Evolutionary conservation across 2,888 invertebrate genomes (phyloP).

Genomic region (Polietes domitor): DNA sequence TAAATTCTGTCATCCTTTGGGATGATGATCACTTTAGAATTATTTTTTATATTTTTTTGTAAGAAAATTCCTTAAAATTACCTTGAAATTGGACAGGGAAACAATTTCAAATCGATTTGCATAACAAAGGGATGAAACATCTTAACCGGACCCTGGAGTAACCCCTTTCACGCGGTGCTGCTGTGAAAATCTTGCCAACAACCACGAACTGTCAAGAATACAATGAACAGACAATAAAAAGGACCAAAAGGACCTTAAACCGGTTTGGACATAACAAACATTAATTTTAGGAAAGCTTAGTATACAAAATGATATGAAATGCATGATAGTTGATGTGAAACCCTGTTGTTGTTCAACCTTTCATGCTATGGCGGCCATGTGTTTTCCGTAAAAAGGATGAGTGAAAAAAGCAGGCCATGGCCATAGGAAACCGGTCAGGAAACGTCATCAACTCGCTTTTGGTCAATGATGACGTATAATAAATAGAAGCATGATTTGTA

Average conservation of each 20-base stretch:
- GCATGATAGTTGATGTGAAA: slow-evolving; percentile 30
- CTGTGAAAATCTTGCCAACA: slow-evolving; percentile 59
- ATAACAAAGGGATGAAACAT: slow-evolving; percentile 64
- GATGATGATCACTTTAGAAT: neutral
- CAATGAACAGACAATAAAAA: slow-evolving; percentile 47
- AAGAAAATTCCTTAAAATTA: slow-evolving; percentile 55
- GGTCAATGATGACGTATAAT: slow-evolving; percentile 55
- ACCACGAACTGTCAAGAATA: slow-evolving; percentile 63
- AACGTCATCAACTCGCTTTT: slow-evolving; percentile 42
- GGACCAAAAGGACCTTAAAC: slow-evolving; percentile 64
- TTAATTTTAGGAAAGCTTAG: slow-evolving; percentile 61
- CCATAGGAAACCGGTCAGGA: slow-evolving; percentile 63
- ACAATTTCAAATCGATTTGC: slow-evolving; percentile 3
- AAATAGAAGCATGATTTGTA: slow-evolving; percentile 58
- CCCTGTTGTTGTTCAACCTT: slow-evolving; percentile 37
- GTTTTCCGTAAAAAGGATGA: no score
- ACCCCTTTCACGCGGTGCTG: slow-evolving; percentile 51
- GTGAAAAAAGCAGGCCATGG: no score
- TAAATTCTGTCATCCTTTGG: slow-evolving; percentile 55
- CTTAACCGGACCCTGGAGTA: slow-evolving; percentile 63
- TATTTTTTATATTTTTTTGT: slow-evolving; percentile 16
- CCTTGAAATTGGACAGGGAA: slow-evolving; percentile 17
- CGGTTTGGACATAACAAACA: slow-evolving; percentile 67
- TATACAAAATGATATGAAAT: slow-evolving; percentile 13
- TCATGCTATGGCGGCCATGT: slow-evolving; percentile 28